Percentiles rank a stretch among this genome's conserved stretches.
Conservation (phyloP, 2,888 invertebrate genomes). For the Morinoia aosen region DNA sequence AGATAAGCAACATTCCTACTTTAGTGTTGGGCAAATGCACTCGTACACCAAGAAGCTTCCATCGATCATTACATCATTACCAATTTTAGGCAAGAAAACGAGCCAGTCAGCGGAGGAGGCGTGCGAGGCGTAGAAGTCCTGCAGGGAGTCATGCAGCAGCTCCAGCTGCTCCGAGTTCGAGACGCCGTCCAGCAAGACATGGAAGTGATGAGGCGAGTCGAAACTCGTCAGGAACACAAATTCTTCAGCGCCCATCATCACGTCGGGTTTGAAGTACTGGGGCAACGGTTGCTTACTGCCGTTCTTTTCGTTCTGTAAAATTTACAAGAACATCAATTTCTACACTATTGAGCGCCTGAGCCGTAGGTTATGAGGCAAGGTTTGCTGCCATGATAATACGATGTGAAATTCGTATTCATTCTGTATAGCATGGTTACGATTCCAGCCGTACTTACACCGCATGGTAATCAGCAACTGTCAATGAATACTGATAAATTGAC, state of each 20-base stretch:
- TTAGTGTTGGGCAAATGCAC: too few species aligned
- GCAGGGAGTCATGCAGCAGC: neutral
- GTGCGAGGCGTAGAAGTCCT: slow-evolving; percentile 20
- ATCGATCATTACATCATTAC: neutral
- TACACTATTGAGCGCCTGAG: neutral
- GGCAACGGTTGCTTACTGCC: neutral
- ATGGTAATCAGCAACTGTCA: neutral
- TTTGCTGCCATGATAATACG: neutral
- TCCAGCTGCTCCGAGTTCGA: slow-evolving; percentile 13
- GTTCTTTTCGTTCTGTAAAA: neutral
- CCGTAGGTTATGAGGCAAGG: neutral
- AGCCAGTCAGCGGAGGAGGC: neutral
- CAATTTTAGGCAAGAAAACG: slow-evolving; percentile 5
- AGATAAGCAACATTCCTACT: too few species aligned
- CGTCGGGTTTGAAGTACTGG: slow-evolving; percentile 25
- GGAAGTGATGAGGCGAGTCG: slow-evolving; percentile 42
- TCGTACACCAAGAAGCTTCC: neutral
- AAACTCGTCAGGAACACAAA: slow-evolving; percentile 13
- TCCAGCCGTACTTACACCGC: neutral
- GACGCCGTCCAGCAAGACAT: neutral
- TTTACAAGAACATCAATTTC: neutral
- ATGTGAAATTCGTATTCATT: too few species aligned
- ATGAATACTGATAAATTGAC: neutral
- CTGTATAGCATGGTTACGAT: neutral
- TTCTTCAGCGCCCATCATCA: neutral